Percentiles rank a stretch among this genome's conserved stretches.
These are phyloP conservation scores for Hippasteria phrygiana DNA, from an alignment of 53 echinoderm and acorn worm species.

Conservation along the genomic window DNA sequence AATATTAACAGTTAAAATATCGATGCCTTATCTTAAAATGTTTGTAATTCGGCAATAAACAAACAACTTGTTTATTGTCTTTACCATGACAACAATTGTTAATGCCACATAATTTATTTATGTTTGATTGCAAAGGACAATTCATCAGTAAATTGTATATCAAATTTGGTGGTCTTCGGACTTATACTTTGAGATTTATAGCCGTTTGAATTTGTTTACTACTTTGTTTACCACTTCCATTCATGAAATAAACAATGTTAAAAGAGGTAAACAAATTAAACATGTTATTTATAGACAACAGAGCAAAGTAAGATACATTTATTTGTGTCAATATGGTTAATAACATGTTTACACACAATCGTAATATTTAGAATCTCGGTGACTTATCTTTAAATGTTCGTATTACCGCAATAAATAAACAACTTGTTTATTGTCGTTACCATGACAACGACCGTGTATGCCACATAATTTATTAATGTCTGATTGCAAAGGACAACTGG, in stretches of 20 bases:
- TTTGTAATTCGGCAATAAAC: not conserved
- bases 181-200: not conserved
- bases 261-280: slow-evolving; percentile 42
- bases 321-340: not conserved
- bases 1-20: not conserved
- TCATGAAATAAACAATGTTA: too few relatives aligned
- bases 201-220: slow-evolving; percentile 18
- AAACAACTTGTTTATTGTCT: not conserved
- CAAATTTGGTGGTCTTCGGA: not conserved
- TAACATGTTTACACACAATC: not conserved
- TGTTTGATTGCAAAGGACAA: not conserved
- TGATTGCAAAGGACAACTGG: not conserved
- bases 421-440: slow-evolving; percentile 10
- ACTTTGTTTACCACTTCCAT: slow-evolving; percentile 28
- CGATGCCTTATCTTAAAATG: not conserved
- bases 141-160: not conserved
- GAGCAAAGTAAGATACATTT: not conserved
- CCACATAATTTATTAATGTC: not conserved
- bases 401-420: slow-evolving; percentile 1
- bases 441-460: not conserved
- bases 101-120: not conserved
- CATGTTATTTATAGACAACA: not conserved
- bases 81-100: not conserved
- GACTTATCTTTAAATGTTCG: not conserved
- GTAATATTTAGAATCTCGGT: not conserved